Percentiles rank a stretch among this genome's conserved stretches.
Conservation (phyloP, 2,797 vertebrate species). For the Calcarius lapponicus region DNA sequence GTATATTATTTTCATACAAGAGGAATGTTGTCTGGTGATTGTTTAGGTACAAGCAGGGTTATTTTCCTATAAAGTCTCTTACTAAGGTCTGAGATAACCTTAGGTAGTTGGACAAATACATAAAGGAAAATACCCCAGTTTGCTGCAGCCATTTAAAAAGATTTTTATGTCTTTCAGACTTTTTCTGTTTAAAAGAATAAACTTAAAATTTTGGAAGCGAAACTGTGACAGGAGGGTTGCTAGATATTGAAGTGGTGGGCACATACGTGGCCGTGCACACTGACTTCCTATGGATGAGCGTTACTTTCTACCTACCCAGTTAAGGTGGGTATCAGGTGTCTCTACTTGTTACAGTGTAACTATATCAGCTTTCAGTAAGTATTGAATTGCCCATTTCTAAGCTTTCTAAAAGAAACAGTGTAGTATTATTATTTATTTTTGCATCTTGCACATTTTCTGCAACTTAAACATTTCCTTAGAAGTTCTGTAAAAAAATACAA, state of each 20-base stretch:
- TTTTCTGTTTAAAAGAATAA: background rate
- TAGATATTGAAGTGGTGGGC: background rate
- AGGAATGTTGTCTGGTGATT: conserved; percentile 62
- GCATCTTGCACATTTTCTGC: background rate
- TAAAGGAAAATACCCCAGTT: background rate
- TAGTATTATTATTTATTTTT: background rate
- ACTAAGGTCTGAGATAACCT: background rate
- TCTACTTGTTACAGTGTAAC: background rate
- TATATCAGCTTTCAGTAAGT: background rate
- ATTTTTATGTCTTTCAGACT: background rate
- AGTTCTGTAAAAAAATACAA: background rate
- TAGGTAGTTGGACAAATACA: background rate
- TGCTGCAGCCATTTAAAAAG: background rate
- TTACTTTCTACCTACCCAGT: background rate
- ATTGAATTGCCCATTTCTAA: background rate
- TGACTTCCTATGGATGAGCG: background rate
- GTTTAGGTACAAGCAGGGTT: background rate
- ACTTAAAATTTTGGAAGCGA: background rate
- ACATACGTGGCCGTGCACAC: rapidly evolving
- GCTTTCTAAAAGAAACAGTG: background rate
- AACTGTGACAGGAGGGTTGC: background rate
- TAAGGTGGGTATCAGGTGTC: background rate
- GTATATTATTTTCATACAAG: conserved; percentile 64
- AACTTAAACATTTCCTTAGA: background rate
- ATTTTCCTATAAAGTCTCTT: background rate